Evolutionary conservation across 2,113 vertebrate species (phyloP).

Genomic region (Castor canadensis): DNA sequence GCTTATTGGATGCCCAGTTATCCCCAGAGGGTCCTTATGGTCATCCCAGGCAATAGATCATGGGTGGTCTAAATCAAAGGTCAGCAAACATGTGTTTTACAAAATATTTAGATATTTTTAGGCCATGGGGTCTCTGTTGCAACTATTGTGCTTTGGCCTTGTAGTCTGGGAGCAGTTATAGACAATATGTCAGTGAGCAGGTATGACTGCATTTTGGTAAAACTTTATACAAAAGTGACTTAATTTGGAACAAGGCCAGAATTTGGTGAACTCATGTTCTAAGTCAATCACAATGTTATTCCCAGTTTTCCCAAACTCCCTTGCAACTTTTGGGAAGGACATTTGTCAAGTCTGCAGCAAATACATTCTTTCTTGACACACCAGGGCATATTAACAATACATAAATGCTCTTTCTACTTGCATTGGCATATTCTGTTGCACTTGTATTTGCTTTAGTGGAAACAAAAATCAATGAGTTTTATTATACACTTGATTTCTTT

Average conservation of each 20-base stretch:
- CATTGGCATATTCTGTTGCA: not conserved
- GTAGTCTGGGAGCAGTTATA: not conserved
- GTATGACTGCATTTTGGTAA: not conserved
- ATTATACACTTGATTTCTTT: not conserved
- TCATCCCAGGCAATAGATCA: not conserved
- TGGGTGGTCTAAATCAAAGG: not conserved
- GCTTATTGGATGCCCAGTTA: not conserved
- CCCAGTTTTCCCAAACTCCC: not conserved
- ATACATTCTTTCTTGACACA: not conserved
- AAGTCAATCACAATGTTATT: not conserved
- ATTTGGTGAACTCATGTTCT: not conserved
- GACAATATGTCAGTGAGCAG: not conserved
- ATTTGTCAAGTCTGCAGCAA: not conserved
- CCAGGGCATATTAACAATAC: not conserved
- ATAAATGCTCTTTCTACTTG: not conserved
- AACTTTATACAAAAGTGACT: not conserved
- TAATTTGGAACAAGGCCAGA: not conserved
- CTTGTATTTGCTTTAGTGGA: not conserved
- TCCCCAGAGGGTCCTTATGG: not conserved
- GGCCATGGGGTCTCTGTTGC: not conserved
- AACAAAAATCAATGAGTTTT: not conserved
- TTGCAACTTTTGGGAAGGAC: not conserved
- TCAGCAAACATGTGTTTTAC: not conserved
- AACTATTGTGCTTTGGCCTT: not conserved
- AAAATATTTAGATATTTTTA: not conserved